Evolutionary conservation across 2,113 vertebrate genomes (phyloP).

Genomic region (Macaca mulatta): DNA sequence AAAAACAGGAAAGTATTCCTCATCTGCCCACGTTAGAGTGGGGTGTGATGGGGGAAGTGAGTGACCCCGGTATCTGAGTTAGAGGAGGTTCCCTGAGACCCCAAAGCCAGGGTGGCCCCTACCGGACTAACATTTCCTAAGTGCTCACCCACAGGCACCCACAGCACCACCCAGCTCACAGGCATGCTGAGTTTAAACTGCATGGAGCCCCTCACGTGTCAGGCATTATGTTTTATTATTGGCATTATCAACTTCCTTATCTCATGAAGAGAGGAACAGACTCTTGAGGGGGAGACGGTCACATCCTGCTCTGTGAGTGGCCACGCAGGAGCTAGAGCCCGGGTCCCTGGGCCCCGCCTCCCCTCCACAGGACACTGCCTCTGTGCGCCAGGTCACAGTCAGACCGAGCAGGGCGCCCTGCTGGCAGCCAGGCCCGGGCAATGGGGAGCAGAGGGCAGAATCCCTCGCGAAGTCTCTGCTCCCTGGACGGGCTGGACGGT

Average conservation of each 20-base stretch:
- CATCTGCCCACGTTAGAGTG: not conserved
- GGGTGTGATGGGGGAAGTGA: not conserved
- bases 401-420: not conserved
- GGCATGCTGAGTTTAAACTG: not conserved
- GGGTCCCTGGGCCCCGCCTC: not conserved
- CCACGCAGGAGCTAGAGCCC: not conserved
- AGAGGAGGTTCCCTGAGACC: not conserved
- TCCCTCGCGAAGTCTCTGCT: rapidly evolving
- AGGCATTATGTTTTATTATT: not conserved
- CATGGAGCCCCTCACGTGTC: not conserved
- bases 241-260: not conserved
- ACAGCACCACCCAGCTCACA: rapidly evolving
- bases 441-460: not conserved
- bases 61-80: not conserved
- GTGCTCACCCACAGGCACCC: rapidly evolving
- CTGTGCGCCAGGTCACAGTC: rapidly evolving
- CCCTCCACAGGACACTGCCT: not conserved
- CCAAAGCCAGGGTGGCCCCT: not conserved
- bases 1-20: not conserved
- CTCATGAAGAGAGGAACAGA: not conserved
- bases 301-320: not conserved
- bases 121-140: not conserved
- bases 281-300: rapidly evolving
- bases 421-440: not conserved
- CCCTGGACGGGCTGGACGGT: not conserved